These are phyloP conservation scores for Grapholita molesta DNA, from an alignment of 1,140 invertebrate genomes.

Conservation along the genomic window DNA sequence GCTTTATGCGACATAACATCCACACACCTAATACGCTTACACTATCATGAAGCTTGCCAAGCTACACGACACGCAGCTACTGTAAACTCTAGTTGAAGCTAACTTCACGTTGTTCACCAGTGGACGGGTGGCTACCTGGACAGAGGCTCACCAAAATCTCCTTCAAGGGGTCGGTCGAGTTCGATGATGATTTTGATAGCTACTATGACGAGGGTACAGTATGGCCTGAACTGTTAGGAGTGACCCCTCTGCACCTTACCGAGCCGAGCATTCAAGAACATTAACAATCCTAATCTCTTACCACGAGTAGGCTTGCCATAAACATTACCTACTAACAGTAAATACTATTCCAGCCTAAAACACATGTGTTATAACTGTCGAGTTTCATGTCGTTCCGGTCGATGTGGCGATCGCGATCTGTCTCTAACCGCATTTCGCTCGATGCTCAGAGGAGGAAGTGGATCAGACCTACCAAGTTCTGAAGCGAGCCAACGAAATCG, in stretches of 20 bases:
- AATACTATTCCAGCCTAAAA: slow-evolving; percentile 25
- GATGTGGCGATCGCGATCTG: slow-evolving; percentile 27
- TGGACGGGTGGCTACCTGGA: slow-evolving; percentile 74
- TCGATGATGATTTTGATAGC: slow-evolving; percentile 76
- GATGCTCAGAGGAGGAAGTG: slow-evolving; percentile 83
- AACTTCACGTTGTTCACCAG: slow-evolving; percentile 64
- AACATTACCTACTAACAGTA: slow-evolving; percentile 32
- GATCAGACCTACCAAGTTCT: slow-evolving; percentile 95
- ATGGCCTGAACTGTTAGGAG: slow-evolving; percentile 46
- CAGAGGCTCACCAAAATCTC: slow-evolving; percentile 75
- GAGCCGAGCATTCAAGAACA: slow-evolving; percentile 44
- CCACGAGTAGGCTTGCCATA: slow-evolving; percentile 20
- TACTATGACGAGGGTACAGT: slow-evolving; percentile 72
- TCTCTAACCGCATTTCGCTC: slow-evolving; percentile 60
- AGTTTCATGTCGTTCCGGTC: slow-evolving; percentile 26
- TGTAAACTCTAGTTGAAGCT: slow-evolving; percentile 44
- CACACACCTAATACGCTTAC: slow-evolving; percentile 7
- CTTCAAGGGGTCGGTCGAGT: slow-evolving; percentile 72
- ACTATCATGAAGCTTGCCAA: slow-evolving; percentile 17
- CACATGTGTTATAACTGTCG: slow-evolving; percentile 32
- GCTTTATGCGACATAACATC: slow-evolving; percentile 12
- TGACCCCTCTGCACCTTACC: slow-evolving; percentile 48
- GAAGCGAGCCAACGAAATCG: slow-evolving; percentile 94
- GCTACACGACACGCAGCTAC: slow-evolving; percentile 22
- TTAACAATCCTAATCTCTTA: slow-evolving; percentile 38